Evolutionary conservation across 2,888 invertebrate species (phyloP), one percentile per base, ranked within the genome.

Genomic region (Microplitis manilae): DNA sequence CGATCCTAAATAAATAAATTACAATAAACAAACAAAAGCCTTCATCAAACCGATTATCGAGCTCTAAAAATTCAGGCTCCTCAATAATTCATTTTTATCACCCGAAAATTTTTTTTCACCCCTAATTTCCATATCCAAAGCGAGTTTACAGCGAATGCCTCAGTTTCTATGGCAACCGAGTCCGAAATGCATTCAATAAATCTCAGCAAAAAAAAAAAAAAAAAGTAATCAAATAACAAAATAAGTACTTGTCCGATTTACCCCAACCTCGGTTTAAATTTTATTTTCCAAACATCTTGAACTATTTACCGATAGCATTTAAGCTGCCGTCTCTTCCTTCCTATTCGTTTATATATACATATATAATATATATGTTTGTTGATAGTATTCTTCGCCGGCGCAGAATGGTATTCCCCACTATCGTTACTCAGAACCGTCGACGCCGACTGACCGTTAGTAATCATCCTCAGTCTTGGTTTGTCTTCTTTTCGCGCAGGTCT

Each of bases 401-500:
- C 50, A 50, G 50, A 50, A 50, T 50, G 13, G 9, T 50, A 68
- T 79, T 77, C 76, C 78, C 81, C 73, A 78, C 82, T 72, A 73
- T 76, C 39, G 60, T 39, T 60, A 50, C 50, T 50, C 72, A 67
- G 60, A 30, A 30, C 62, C 62, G 64, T 59, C 79, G 62, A 71
- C 75, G 74, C 68, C 71, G 76, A 78, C 71, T 79, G 80, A 77
- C 79, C 78, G 69, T 78, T 75, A 30, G 38, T 38, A 30, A 70
- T 74, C 73, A 72, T 41, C 39, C 15, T 64, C 80, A 78, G 78
- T 80, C 77, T 76, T 50, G 69, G 60, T 15, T 77, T 61, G 75
- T 68, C 65, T 73, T 70, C 67, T 60, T 71, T 61, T 68, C 62
- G 78, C 17, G 80, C 64, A 68, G 59, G 39, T 15, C 40, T 50